Conservation (phyloP, 2,888 invertebrate genomes). For the Strigamia transsilvanica region DNA sequence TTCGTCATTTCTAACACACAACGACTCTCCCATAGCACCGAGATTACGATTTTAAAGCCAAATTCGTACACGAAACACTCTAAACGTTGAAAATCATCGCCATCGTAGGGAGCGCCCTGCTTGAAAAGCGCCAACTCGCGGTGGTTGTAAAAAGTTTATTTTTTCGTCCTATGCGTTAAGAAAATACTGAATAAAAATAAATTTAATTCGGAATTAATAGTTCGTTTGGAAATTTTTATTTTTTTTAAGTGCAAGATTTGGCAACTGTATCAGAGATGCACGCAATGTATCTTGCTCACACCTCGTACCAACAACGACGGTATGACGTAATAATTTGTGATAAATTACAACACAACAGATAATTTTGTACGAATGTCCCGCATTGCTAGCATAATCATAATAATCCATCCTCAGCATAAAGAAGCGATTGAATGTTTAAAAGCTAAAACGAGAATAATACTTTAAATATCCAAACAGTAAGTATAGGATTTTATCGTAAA, state of each 20-base stretch:
- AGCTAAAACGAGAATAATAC: too few species aligned
- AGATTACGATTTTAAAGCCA: slow-evolving; percentile 19
- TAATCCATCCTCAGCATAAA: not conserved
- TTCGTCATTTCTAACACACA: slow-evolving; percentile 54
- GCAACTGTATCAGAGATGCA: too few species aligned
- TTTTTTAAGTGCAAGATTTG: too few species aligned
- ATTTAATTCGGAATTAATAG: too few species aligned
- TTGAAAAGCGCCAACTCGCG: slow-evolving; percentile 13
- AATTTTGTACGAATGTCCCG: not conserved
- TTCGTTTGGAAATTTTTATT: too few species aligned
- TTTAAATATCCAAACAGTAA: too few species aligned
- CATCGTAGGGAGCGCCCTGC: slow-evolving; percentile 34
- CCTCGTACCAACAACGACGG: not conserved
- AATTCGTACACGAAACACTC: slow-evolving; percentile 31
- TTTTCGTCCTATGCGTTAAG: not conserved
- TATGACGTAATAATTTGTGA: not conserved
- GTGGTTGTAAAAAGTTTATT: not conserved
- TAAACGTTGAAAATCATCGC: slow-evolving; percentile 42
- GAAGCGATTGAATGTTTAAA: too few species aligned
- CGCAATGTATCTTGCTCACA: too few species aligned
- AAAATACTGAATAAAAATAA: not conserved
- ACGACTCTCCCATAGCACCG: slow-evolving; percentile 51
- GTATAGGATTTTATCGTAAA: too few species aligned
- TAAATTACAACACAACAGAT: not conserved
- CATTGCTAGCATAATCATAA: not conserved